Conservation (phyloP, 1,140 invertebrate genomes). For the Phthorimaea operculella region DNA sequence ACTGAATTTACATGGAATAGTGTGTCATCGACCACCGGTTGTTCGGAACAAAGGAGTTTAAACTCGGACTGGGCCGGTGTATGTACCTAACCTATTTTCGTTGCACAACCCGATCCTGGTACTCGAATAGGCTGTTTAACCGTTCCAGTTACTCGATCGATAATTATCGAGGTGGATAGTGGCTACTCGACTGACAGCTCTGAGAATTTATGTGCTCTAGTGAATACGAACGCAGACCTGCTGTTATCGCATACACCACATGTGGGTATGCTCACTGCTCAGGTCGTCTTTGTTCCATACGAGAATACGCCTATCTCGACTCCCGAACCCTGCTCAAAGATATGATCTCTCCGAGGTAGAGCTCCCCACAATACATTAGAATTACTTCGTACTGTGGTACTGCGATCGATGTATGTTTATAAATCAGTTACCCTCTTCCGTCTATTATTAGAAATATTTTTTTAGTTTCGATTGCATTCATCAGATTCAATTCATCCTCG, state of each 20-base stretch:
- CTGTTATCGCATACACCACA: neutral
- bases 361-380: no score
- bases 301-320: no score
- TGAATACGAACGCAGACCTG: conserved; percentile 1
- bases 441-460: no score
- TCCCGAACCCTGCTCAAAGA: no score
- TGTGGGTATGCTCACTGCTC: neutral
- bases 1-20: conserved; percentile 1
- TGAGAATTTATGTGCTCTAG: conserved; percentile 1
- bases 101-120: conserved; percentile 45
- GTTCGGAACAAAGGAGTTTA: conserved; percentile 40
- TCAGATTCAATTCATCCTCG: no score
- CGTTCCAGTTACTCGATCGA: conserved; percentile 29
- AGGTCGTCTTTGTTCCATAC: neutral
- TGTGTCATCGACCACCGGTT: neutral
- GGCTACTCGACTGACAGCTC: neutral
- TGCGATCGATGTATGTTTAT: no score
- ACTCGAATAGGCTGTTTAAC: conserved; percentile 36
- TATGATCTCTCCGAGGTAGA: no score
- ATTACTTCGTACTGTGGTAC: no score
- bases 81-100: conserved; percentile 55
- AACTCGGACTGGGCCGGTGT: conserved; percentile 34
- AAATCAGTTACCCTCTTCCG: no score
- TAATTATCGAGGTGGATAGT: conserved; percentile 20
- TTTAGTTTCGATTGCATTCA: no score